Evolutionary conservation across 1,140 invertebrate genomes (phyloP).

Genomic region (Rhopalosiphum maidis): DNA sequence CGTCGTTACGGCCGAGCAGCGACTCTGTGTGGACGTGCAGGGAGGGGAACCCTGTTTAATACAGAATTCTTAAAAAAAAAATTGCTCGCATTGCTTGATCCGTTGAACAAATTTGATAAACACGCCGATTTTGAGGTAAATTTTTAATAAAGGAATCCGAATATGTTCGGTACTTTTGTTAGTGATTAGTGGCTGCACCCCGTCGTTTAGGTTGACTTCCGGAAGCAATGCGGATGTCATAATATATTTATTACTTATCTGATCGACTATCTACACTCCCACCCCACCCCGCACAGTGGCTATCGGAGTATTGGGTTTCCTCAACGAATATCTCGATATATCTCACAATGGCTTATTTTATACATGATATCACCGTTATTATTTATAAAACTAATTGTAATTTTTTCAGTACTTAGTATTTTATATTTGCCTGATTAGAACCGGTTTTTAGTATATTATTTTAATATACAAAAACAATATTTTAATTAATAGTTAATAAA

Average conservation of each 20-base stretch:
- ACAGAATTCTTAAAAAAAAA: background rate
- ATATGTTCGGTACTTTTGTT: background rate
- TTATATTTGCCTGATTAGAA: background rate
- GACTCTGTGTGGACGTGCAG: background rate
- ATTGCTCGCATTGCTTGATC: background rate
- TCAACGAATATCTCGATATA: background rate
- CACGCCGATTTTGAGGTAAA: slow-evolving; percentile 27
- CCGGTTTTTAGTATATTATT: background rate
- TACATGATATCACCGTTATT: too few relatives aligned
- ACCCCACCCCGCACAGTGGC: background rate
- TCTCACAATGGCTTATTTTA: background rate
- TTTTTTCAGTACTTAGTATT: too few relatives aligned
- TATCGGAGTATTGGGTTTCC: background rate
- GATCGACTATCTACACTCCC: background rate
- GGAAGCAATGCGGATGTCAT: background rate
- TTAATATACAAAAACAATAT: background rate
- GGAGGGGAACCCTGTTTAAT: background rate
- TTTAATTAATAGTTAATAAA: background rate
- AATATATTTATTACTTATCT: background rate
- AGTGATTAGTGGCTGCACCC: too few relatives aligned
- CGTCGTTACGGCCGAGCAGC: slow-evolving; percentile 4
- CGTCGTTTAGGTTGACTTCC: slow-evolving; percentile 1
- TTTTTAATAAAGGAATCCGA: background rate
- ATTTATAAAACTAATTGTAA: too few relatives aligned
- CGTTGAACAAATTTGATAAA: background rate